phyloP scores from a whole-genome alignment of 1,140 invertebrate species.

The Drosophila pallidifrons region DNA sequence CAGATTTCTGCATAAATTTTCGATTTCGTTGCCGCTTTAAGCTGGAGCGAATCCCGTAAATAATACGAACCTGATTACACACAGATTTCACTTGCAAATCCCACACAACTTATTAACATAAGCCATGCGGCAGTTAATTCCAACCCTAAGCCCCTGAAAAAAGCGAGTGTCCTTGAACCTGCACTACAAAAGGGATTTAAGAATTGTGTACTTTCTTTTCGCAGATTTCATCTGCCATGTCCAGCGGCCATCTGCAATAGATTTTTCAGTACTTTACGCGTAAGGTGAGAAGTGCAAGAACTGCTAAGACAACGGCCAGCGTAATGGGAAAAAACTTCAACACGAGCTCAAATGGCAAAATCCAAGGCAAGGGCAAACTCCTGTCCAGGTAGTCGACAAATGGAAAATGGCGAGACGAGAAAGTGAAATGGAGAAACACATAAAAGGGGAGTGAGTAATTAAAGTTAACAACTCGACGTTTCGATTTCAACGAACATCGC shows the following conservation, averaged over 20 bases:
- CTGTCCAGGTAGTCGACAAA: not conserved
- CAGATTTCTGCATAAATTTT: slow-evolving; percentile 43
- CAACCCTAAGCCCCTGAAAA: slow-evolving; percentile 40
- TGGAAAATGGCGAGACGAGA: not conserved
- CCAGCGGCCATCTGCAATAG: slow-evolving; percentile 1
- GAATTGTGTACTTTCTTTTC: not conserved
- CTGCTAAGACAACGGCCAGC: not conserved
- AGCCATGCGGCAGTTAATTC: slow-evolving; percentile 62
- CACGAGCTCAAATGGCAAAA: not conserved
- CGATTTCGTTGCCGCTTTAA: slow-evolving; percentile 22
- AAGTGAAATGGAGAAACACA: not conserved
- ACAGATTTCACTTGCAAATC: slow-evolving; percentile 21
- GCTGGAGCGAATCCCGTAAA: slow-evolving; percentile 16
- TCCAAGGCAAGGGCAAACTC: not conserved
- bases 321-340: slow-evolving; percentile 5
- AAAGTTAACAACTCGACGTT: slow-evolving; percentile 34
- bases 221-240: slow-evolving; percentile 16
- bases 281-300: not conserved
- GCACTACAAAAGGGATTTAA: slow-evolving; percentile 1
- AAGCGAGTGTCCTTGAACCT: slow-evolving; percentile 53
- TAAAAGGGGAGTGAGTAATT: slow-evolving; percentile 50
- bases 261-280: not conserved
- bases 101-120: slow-evolving; percentile 61
- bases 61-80: slow-evolving; percentile 4
- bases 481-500: not conserved